These are phyloP conservation scores for Bugula neritina DNA, from an alignment of 2,888 invertebrate species.

Conservation along the genomic window DNA sequence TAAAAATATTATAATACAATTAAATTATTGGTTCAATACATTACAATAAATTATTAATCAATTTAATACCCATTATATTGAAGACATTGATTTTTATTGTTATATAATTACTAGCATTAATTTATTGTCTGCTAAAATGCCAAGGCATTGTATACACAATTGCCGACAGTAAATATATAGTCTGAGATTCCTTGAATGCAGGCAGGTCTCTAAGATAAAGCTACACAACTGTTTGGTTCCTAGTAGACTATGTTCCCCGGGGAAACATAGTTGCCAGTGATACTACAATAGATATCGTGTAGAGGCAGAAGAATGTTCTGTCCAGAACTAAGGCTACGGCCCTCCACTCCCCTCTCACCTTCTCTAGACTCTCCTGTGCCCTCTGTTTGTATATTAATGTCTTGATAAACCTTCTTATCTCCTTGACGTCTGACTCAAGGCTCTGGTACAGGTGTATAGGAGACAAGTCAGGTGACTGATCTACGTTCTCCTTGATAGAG, in stretches of 20 bases:
- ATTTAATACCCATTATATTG: background rate
- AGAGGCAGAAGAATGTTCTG: constrained; percentile 49
- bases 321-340: constrained; percentile 48
- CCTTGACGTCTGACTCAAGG: constrained; percentile 44
- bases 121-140: too few species aligned
- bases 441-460: constrained; percentile 31
- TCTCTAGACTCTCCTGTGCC: constrained; percentile 41
- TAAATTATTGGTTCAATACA: background rate
- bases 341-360: constrained; percentile 46
- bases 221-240: background rate
- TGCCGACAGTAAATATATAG: too few species aligned
- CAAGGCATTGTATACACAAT: too few species aligned
- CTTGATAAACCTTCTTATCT: constrained; percentile 40
- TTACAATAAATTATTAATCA: background rate
- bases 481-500: background rate
- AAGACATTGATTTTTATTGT: background rate
- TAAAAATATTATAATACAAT: background rate
- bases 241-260: constrained; percentile 26
- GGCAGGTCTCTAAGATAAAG: too few species aligned
- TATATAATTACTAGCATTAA: too few species aligned
- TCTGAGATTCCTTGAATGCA: too few species aligned
- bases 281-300: constrained; percentile 43
- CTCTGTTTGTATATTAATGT: constrained; percentile 38
- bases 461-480: constrained; percentile 30
- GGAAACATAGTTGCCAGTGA: constrained; percentile 48